phyloP scores from a whole-genome alignment of 92 coral and sea anemone genomes.

The Phenganax subtilis region DNA sequence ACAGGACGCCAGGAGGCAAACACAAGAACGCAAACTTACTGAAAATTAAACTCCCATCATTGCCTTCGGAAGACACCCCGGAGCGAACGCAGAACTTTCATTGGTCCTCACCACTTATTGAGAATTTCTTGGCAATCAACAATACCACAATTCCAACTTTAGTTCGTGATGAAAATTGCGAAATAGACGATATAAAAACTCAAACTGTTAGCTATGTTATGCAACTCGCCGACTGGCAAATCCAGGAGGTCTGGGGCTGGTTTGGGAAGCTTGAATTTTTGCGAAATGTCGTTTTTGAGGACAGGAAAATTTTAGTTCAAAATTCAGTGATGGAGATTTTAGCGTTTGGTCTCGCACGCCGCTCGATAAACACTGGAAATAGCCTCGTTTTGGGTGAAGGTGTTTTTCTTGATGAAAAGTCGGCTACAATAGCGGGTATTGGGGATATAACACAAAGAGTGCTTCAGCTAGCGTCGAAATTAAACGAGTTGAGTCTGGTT shows the following conservation, averaged over 20 bases:
- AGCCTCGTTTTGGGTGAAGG: slow-evolving; percentile 67
- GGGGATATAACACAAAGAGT: slow-evolving; percentile 91
- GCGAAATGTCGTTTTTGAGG: slow-evolving; percentile 46
- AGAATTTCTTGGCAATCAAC: slow-evolving; percentile 10
- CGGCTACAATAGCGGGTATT: slow-evolving; percentile 82
- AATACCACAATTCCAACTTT: not conserved
- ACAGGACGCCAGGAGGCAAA: slow-evolving; percentile 91
- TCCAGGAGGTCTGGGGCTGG: slow-evolving; percentile 67
- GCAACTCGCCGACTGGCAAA: slow-evolving; percentile 73
- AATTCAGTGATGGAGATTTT: slow-evolving; percentile 86
- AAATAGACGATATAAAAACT: not conserved
- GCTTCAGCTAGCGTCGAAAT: slow-evolving; percentile 78
- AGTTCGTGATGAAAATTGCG: not conserved
- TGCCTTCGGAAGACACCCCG: not conserved
- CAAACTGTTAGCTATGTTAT: slow-evolving; percentile 75
- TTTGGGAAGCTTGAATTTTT: slow-evolving; percentile 63
- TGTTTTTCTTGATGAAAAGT: slow-evolving; percentile 68
- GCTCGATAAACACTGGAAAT: slow-evolving; percentile 56
- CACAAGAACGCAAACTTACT: slow-evolving; percentile 29
- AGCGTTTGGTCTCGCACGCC: slow-evolving; percentile 68
- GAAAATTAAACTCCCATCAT: slow-evolving; percentile 23
- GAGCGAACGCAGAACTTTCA: not conserved
- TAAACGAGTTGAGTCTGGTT: slow-evolving; percentile 76
- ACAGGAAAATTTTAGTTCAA: slow-evolving; percentile 54
- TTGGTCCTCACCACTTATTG: slow-evolving; percentile 25